These are phyloP conservation scores for Sphaeramia orbicularis DNA, from an alignment of 2,797 vertebrate species.

Conservation along the genomic window DNA sequence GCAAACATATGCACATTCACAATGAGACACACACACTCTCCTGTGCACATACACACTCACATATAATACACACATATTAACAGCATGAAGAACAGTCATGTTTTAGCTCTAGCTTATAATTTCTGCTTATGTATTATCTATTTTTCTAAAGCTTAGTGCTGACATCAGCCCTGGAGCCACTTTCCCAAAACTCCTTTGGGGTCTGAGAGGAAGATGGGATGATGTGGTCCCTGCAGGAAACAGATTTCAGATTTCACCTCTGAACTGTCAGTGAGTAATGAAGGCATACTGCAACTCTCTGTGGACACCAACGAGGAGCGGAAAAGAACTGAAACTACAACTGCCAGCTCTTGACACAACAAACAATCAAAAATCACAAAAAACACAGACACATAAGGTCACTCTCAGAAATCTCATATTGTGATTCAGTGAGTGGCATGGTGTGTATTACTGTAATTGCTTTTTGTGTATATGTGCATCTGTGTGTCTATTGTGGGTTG, in stretches of 20 bases:
- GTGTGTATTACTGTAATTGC: slow-evolving; percentile 36
- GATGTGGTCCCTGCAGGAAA: slow-evolving; percentile 32
- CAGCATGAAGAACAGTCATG: slow-evolving; percentile 1
- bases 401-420: slow-evolving; percentile 36
- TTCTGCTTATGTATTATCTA: slow-evolving; percentile 17
- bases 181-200: slow-evolving; percentile 42
- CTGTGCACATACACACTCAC: background rate
- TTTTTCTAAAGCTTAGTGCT: slow-evolving; percentile 10
- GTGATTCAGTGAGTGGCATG: slow-evolving; percentile 50
- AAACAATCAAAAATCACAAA: background rate
- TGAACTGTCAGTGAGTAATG: slow-evolving; percentile 36
- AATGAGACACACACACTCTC: background rate
- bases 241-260: slow-evolving; percentile 47
- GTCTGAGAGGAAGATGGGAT: slow-evolving; percentile 27
- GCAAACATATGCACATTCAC: slow-evolving; percentile 71
- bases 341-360: slow-evolving; percentile 37
- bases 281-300: slow-evolving; percentile 51
- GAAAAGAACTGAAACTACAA: slow-evolving; percentile 30
- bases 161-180: slow-evolving; percentile 13
- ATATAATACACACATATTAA: background rate
- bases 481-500: slow-evolving; percentile 38
- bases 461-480: slow-evolving; percentile 21
- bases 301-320: slow-evolving; percentile 24
- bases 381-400: slow-evolving; percentile 2
- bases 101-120: background rate